These are phyloP conservation scores for Gandaritis pyraliata DNA, from an alignment of 2,888 invertebrate genomes.

Conservation along the genomic window DNA sequence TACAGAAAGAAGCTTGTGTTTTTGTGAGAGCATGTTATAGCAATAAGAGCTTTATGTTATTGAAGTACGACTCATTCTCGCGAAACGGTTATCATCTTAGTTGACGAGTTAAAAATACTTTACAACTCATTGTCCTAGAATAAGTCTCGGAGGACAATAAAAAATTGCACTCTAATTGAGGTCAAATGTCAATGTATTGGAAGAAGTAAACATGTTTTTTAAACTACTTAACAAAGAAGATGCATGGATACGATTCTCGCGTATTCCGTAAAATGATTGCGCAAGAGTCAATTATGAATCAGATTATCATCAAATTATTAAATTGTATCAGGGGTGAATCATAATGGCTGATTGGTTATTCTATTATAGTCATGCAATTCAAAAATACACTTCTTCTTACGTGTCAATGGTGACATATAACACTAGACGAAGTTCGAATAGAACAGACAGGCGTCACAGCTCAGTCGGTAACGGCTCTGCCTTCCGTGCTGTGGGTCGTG, in stretches of 20 bases:
- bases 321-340: neutral
- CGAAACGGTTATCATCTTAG: neutral
- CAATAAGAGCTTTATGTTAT: slow-evolving; percentile 5
- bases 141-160: slow-evolving; percentile 9
- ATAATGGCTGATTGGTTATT: neutral
- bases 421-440: too few relatives aligned
- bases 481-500: too few relatives aligned
- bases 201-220: slow-evolving; percentile 25
- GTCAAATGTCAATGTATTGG: slow-evolving; percentile 14
- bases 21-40: slow-evolving; percentile 1
- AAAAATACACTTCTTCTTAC: too few relatives aligned
- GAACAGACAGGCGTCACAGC: too few relatives aligned
- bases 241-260: slow-evolving; percentile 6
- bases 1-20: neutral
- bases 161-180: slow-evolving; percentile 16
- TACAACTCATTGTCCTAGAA: slow-evolving; percentile 7
- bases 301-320: neutral
- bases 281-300: slow-evolving; percentile 8
- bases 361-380: neutral
- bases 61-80: slow-evolving; percentile 1
- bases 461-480: too few relatives aligned
- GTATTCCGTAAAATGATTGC: slow-evolving; percentile 3
- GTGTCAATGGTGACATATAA: too few relatives aligned
- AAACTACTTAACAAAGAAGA: slow-evolving; percentile 8
- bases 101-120: neutral